phyloP scores from a whole-genome alignment of 2,797 vertebrate genomes.

The Babyrousa celebensis region DNA sequence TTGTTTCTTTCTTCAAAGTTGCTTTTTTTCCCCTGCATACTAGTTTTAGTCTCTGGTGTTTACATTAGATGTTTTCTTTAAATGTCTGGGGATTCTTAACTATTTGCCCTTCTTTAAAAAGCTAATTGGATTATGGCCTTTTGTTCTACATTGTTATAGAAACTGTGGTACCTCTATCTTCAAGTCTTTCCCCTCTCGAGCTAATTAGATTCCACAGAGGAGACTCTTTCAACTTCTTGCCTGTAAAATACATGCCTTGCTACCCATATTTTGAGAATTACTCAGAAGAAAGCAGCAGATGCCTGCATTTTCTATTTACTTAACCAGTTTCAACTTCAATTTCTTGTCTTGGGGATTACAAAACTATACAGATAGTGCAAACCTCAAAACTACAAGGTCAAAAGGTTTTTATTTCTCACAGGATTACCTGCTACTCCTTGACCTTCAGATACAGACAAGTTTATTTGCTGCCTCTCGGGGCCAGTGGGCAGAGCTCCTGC shows the following conservation, averaged over 20 bases:
- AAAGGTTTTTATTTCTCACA: conserved; percentile 60
- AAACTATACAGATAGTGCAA: neutral
- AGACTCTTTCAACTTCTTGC: conserved; percentile 37
- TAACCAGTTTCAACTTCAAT: conserved; percentile 21
- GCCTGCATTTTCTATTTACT: conserved; percentile 47
- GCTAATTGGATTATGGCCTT: neutral
- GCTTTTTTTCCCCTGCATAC: neutral
- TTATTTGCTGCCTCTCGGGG: neutral
- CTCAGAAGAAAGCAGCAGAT: conserved; percentile 39
- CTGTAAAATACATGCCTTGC: conserved; percentile 53
- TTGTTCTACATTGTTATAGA: neutral
- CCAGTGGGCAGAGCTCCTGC: neutral
- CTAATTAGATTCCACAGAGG: conserved; percentile 16
- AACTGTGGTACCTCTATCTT: neutral
- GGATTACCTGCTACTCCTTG: neutral
- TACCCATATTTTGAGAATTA: conserved; percentile 62
- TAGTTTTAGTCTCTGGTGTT: neutral
- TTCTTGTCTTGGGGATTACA: conserved; percentile 26
- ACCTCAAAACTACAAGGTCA: neutral
- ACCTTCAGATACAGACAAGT: conserved; percentile 30
- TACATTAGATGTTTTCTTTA: conserved; percentile 58
- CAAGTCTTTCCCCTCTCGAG: neutral
- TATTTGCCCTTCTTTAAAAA: conserved; percentile 41
- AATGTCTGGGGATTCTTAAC: neutral
- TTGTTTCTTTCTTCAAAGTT: conserved; percentile 40